A percentile compares a stretch with the other conserved stretches of the same genome.
Evolutionary conservation across 2,797 vertebrate genomes (phyloP).

Genomic region (Enteromius fasciolatus): DNA sequence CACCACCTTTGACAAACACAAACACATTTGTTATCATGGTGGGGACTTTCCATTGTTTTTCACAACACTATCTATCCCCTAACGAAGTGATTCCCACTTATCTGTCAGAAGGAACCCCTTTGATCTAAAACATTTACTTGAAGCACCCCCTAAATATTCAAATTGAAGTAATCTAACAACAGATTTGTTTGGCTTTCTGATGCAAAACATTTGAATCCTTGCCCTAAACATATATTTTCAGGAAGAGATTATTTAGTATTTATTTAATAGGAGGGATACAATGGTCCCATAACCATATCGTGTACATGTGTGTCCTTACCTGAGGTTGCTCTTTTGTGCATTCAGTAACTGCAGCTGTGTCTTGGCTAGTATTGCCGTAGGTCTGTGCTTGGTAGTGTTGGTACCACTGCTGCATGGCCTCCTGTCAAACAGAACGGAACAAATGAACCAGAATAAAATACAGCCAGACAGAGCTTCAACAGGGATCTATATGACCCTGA

Average conservation of each 20-base stretch:
- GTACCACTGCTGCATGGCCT: conserved; percentile 85
- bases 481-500: background rate
- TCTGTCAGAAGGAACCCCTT: background rate
- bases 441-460: conserved; percentile 23
- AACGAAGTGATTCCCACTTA: background rate
- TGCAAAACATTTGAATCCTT: background rate
- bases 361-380: conserved; percentile 73
- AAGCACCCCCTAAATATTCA: background rate
- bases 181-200: background rate
- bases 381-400: conserved; percentile 81
- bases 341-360: conserved; percentile 67
- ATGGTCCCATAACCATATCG: background rate
- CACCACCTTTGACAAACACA: conserved; percentile 69
- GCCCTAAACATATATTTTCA: background rate
- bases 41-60: conserved; percentile 12
- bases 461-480: conserved; percentile 24
- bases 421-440: conserved; percentile 64
- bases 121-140: background rate
- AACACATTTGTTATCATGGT: conserved; percentile 3
- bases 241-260: background rate
- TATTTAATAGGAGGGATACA: background rate
- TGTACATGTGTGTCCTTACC: conserved; percentile 64
- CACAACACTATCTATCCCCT: background rate
- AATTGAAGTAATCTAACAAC: background rate
- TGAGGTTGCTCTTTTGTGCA: conserved; percentile 81